Evolutionary conservation across 2,797 vertebrate genomes (phyloP).

Genomic region (Gephyroberyx darwinii): DNA sequence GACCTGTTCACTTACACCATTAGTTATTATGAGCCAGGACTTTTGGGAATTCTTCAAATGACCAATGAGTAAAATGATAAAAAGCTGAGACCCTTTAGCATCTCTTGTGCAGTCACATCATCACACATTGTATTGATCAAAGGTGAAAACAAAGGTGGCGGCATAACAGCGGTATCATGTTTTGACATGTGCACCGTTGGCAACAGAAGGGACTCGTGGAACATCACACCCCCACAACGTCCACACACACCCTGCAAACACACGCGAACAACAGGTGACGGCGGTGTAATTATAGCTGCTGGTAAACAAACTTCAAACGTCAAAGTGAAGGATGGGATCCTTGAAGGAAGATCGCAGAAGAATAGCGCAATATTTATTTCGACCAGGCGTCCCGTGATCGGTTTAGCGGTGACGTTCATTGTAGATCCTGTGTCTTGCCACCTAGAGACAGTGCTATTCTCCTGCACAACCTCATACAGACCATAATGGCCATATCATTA

Average conservation of each 20-base stretch:
- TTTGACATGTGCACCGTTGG: conserved; percentile 22
- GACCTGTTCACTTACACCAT: too few relatives aligned
- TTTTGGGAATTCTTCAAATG: too few relatives aligned
- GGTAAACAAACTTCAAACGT: conserved; percentile 57
- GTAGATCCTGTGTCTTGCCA: neutral
- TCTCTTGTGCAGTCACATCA: neutral
- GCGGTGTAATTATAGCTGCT: conserved; percentile 36
- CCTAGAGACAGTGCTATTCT: neutral
- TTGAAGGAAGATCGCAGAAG: neutral
- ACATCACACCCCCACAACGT: conserved; percentile 8
- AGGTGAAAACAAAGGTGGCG: conserved; percentile 25
- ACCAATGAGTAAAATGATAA: neutral
- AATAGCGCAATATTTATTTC: conserved; percentile 1
- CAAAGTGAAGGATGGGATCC: conserved; percentile 25
- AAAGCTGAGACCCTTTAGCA: conserved; percentile 26
- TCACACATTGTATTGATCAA: neutral
- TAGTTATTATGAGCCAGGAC: too few relatives aligned
- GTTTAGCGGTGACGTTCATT: conserved; percentile 17
- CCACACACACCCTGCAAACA: neutral
- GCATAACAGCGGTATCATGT: conserved; percentile 29
- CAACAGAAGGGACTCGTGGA: conserved; percentile 23
- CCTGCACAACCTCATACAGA: neutral
- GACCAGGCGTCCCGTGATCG: conserved; percentile 12
- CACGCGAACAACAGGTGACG: conserved; percentile 27
- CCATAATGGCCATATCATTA: conserved; percentile 3